Percentiles rank a stretch among this genome's conserved stretches.
Conservation (phyloP, 2,888 invertebrate genomes). For the Macaria notata region DNA sequence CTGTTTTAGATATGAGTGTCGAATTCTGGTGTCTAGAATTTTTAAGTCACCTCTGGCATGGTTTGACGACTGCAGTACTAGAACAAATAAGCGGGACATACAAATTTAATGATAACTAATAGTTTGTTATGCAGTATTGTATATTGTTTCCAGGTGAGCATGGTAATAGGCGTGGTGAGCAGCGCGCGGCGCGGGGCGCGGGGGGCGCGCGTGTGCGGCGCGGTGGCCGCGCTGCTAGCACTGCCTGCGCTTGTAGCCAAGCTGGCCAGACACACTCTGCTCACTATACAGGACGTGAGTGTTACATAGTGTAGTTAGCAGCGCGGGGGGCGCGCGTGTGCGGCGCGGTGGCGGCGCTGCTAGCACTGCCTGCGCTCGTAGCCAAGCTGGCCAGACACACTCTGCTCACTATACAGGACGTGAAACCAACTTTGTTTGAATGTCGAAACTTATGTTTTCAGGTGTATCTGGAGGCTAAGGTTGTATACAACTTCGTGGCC, state of each 20-base stretch:
- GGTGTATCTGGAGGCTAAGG: conserved; percentile 90
- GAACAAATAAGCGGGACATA: too few relatives aligned
- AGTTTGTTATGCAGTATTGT: too few relatives aligned
- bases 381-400: conserved; percentile 67
- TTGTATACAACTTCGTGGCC: conserved; percentile 91
- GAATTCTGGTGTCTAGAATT: too few relatives aligned
- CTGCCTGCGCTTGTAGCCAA: conserved; percentile 65
- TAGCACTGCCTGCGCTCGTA: conserved; percentile 68
- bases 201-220: conserved; percentile 71
- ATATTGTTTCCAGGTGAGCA: conserved; percentile 58
- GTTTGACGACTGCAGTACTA: too few relatives aligned
- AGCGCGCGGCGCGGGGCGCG: conserved; percentile 53
- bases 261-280: conserved; percentile 68
- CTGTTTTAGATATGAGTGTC: too few relatives aligned
- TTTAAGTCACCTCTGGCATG: too few relatives aligned
- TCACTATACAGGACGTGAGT: conserved; percentile 73
- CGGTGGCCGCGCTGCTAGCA: conserved; percentile 71
- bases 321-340: conserved; percentile 66
- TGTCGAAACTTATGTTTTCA: conserved; percentile 44
- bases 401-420: conserved; percentile 72
- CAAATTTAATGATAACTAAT: too few relatives aligned
- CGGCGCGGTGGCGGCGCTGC: conserved; percentile 72
- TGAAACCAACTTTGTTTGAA: conserved; percentile 34
- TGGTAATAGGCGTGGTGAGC: conserved; percentile 72
- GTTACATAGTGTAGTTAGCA: neutral